Evolutionary conservation across 2,797 vertebrate genomes (phyloP).

Genomic region (Lagorchestes hirsutus): DNA sequence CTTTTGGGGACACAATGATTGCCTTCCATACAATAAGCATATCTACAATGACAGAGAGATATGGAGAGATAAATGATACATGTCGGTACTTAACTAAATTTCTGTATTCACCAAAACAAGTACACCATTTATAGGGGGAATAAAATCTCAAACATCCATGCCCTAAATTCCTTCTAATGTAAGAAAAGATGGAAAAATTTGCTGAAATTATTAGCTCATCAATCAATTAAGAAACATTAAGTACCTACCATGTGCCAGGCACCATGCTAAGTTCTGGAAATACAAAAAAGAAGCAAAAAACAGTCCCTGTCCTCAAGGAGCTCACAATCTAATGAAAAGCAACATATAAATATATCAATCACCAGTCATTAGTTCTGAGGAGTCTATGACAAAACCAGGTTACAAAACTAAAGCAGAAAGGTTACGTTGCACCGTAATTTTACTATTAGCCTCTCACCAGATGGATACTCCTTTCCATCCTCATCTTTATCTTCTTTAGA

Average conservation of each 20-base stretch:
- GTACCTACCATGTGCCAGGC: neutral
- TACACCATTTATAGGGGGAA: neutral
- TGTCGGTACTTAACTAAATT: neutral
- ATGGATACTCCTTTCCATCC: constrained; percentile 92
- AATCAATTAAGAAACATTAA: neutral
- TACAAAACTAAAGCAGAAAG: constrained; percentile 52
- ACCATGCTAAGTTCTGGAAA: neutral
- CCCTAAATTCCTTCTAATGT: neutral
- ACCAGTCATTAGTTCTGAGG: neutral
- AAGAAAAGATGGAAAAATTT: neutral
- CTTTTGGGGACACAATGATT: constrained; percentile 18
- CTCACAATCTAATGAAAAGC: neutral
- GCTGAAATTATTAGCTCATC: neutral
- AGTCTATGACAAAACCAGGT: neutral
- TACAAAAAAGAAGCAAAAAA: neutral
- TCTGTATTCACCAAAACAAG: neutral
- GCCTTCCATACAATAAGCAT: constrained; percentile 46
- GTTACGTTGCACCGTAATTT: constrained; percentile 14
- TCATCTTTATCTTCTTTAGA: constrained; percentile 95
- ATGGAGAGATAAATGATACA: neutral
- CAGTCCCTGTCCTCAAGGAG: neutral
- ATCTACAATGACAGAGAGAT: neutral
- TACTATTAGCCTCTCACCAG: constrained; percentile 72
- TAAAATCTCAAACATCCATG: neutral
- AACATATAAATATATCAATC: neutral